Evolutionary conservation across 2,888 invertebrate species (phyloP).

Genomic region (Leptura quadrifasciata): DNA sequence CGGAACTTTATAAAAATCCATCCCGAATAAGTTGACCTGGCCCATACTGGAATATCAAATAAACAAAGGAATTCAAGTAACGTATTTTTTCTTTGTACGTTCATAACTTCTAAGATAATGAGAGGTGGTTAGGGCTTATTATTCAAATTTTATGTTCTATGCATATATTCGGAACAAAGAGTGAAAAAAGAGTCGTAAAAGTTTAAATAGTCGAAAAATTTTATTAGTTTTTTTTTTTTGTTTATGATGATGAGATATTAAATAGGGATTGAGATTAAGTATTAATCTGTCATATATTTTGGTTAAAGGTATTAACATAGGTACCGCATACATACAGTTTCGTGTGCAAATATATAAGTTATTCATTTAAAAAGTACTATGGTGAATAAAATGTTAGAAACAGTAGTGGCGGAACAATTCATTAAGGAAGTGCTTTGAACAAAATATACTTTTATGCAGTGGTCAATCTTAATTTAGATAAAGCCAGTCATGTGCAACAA

Average conservation of each 20-base stretch:
- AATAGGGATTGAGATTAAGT: neutral
- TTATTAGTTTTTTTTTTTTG: conserved; percentile 24
- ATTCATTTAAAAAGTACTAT: too few species aligned
- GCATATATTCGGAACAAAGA: conserved; percentile 5
- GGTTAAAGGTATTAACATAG: too few species aligned
- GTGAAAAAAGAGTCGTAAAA: conserved; percentile 21
- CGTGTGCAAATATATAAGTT: too few species aligned
- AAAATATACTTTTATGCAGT: too few species aligned
- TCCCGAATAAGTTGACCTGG: conserved; percentile 34
- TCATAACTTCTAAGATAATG: conserved; percentile 21
- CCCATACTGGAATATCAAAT: conserved; percentile 9
- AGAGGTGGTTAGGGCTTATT: conserved; percentile 17
- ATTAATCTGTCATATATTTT: neutral
- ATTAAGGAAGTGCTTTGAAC: too few species aligned
- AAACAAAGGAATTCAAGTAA: conserved; percentile 34
- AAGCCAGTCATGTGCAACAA: too few species aligned
- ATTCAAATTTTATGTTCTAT: conserved; percentile 21
- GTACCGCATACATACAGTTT: too few species aligned
- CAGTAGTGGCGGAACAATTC: too few species aligned
- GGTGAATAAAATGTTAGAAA: too few species aligned
- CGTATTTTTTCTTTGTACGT: conserved; percentile 26
- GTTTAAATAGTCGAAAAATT: conserved; percentile 32
- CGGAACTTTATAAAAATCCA: conserved; percentile 32
- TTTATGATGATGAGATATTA: conserved; percentile 10
- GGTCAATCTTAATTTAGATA: too few species aligned